Conservation (phyloP, 2,888 invertebrate species). For the Luperina testacea region DNA sequence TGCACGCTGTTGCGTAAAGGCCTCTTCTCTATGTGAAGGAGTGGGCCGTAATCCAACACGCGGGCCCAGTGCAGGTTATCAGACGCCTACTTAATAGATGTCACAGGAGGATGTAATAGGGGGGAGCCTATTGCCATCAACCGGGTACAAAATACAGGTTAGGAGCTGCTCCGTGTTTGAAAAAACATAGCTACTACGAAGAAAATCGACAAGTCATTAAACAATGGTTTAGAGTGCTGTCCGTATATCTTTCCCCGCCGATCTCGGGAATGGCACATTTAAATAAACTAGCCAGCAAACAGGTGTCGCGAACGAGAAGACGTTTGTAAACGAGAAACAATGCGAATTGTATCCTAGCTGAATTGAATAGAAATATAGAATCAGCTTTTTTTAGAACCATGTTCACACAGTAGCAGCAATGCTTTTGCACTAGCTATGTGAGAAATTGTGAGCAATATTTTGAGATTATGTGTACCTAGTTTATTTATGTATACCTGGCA, state of each 20-base stretch:
- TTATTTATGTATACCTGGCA: neutral
- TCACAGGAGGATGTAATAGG: neutral
- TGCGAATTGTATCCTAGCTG: neutral
- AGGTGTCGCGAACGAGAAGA: constrained; percentile 45
- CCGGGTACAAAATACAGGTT: neutral
- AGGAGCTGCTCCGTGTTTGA: neutral
- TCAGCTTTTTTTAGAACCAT: neutral
- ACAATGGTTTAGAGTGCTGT: constrained; percentile 12
- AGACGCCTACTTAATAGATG: neutral
- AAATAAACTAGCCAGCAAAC: constrained; percentile 47
- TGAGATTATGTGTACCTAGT: neutral
- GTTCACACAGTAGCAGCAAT: neutral
- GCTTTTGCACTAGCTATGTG: neutral
- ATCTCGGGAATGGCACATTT: constrained; percentile 37
- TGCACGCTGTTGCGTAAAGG: no score
- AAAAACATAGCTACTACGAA: neutral
- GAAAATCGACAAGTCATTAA: neutral
- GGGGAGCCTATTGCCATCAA: neutral
- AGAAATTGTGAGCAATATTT: neutral
- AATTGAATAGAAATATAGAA: constrained; percentile 4
- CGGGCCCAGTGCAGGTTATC: no score
- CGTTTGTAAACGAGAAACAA: constrained; percentile 30
- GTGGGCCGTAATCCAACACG: neutral
- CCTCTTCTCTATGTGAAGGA: neutral
- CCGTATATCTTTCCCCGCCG: constrained; percentile 23